Percentiles rank a stretch among this genome's conserved stretches.
These are phyloP conservation scores for Marasmarcha lunaedactyla DNA, from an alignment of 2,888 invertebrate genomes.

Conservation along the genomic window DNA sequence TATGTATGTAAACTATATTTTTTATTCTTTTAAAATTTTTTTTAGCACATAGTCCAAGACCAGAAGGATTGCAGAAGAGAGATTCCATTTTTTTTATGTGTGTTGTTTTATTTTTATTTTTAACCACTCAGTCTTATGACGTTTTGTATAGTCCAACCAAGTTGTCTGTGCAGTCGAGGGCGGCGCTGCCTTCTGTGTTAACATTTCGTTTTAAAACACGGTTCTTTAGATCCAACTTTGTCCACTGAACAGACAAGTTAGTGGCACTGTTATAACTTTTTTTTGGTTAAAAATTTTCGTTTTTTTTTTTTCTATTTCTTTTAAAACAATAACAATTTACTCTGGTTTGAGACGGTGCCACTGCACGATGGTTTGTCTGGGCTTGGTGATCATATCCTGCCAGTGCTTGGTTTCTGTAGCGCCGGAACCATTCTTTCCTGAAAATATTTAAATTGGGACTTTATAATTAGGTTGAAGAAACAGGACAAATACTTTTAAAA, in stretches of 20 bases:
- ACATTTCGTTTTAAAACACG: constrained; percentile 26
- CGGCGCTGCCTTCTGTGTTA: too few relatives aligned
- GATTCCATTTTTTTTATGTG: constrained; percentile 24
- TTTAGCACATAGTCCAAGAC: constrained; percentile 19
- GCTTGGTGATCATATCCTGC: constrained; percentile 99
- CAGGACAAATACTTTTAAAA: too few relatives aligned
- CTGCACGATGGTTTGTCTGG: constrained; percentile 93
- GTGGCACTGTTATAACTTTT: neutral
- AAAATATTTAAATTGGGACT: constrained; percentile 31
- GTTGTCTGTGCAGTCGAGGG: too few relatives aligned
- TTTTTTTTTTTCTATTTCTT: constrained; percentile 16
- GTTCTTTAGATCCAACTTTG: neutral
- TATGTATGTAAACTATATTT: neutral
- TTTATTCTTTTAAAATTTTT: constrained; percentile 3
- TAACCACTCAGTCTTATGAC: constrained; percentile 67
- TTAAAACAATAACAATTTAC: constrained; percentile 57
- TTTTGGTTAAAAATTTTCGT: constrained; percentile 1
- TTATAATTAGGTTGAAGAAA: constrained; percentile 26
- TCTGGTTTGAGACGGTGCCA: constrained; percentile 97
- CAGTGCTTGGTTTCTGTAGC: constrained; percentile 97
- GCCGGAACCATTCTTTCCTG: constrained; percentile 93
- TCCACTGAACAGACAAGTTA: too few relatives aligned
- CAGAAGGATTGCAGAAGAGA: constrained; percentile 18
- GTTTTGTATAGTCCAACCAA: too few relatives aligned
- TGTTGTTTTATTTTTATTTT: constrained; percentile 36